phyloP scores from a whole-genome alignment of 2,888 invertebrate species.

The Patella ulyssiponensis region DNA sequence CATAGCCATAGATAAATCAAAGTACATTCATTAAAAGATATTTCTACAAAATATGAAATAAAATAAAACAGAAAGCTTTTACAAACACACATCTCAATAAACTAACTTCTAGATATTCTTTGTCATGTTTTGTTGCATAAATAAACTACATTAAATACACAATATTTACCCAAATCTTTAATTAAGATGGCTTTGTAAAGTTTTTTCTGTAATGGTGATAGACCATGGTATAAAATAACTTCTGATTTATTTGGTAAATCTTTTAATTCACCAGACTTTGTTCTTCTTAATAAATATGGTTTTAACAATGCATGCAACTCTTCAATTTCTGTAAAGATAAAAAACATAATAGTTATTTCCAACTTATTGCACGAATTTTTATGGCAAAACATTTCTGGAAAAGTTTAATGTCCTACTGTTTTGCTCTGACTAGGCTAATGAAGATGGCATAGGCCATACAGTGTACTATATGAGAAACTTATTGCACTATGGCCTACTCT shows the following conservation, averaged over 20 bases:
- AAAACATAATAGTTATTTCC: neutral
- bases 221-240: slow-evolving; percentile 71
- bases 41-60: neutral
- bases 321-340: slow-evolving; percentile 46
- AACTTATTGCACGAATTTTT: no score
- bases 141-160: neutral
- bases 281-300: slow-evolving; percentile 70
- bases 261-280: slow-evolving; percentile 68
- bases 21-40: neutral
- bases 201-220: slow-evolving; percentile 71
- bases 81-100: neutral
- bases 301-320: slow-evolving; percentile 65
- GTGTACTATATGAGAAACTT: no score
- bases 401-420: no score
- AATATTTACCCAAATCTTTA: slow-evolving; percentile 66
- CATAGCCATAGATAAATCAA: neutral
- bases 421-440: no score
- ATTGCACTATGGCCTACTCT: no score
- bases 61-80: neutral
- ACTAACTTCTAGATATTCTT: neutral
- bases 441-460: no score
- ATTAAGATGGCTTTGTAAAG: slow-evolving; percentile 71
- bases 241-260: slow-evolving; percentile 70
- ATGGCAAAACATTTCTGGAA: no score
- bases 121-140: no score